Conservation (phyloP, 1,140 invertebrate genomes). For the Procambarus clarkii region DNA sequence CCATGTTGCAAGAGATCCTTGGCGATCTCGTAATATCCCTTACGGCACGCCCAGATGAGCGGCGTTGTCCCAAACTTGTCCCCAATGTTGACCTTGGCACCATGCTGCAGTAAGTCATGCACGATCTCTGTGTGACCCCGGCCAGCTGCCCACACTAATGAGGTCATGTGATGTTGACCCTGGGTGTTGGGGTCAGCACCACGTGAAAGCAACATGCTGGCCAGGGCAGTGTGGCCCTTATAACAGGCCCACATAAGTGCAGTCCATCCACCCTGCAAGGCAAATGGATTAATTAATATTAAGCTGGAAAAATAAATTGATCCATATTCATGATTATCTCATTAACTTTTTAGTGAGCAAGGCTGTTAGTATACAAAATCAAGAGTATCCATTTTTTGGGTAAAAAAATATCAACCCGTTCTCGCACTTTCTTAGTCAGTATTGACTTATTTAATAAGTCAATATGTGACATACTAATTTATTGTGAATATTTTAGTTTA, state of each 20-base stretch:
- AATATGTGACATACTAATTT: no score
- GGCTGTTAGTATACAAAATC: no score
- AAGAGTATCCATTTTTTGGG: no score
- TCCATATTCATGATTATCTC: no score
- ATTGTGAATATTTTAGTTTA: no score
- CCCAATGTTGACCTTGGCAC: conserved; percentile 93
- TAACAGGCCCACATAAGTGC: conserved; percentile 98
- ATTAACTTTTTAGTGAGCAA: no score
- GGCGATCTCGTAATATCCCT: conserved; percentile 92
- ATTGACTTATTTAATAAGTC: no score
- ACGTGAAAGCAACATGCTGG: conserved; percentile 87
- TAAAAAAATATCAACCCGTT: no score
- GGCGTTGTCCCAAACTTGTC: conserved; percentile 97
- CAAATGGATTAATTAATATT: no score
- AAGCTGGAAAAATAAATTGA: no score
- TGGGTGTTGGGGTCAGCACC: conserved; percentile 96
- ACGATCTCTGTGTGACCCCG: conserved; percentile 92
- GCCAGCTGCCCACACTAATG: conserved; percentile 95
- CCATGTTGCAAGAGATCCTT: conserved; percentile 88
- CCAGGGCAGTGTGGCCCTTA: conserved; percentile 89
- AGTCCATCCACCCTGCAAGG: conserved; percentile 92
- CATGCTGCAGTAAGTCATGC: conserved; percentile 86
- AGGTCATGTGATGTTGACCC: conserved; percentile 96
- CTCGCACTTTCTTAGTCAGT: no score
- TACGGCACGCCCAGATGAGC: conserved; percentile 94